phyloP scores from a whole-genome alignment of 2,113 vertebrate genomes.

The Paradoxurus hermaphroditus region DNA sequence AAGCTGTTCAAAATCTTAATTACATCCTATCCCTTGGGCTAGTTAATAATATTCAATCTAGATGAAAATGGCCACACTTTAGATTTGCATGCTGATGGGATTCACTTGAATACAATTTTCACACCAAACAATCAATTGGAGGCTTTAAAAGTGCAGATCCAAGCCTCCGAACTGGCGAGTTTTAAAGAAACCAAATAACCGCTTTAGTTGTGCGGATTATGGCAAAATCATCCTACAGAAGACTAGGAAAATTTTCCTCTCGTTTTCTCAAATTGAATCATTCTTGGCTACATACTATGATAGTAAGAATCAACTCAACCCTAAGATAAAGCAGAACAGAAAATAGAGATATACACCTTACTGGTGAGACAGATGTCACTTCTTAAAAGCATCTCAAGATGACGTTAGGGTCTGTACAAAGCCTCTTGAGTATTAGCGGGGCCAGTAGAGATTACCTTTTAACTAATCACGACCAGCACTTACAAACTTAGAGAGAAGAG shows the following conservation, averaged over 20 bases:
- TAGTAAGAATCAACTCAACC: constrained; percentile 6
- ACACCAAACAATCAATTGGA: constrained; percentile 48
- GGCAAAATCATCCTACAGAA: constrained; percentile 42
- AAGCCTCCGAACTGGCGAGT: background rate
- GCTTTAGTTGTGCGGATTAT: constrained; percentile 11
- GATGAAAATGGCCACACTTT: constrained; percentile 66
- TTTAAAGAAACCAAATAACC: background rate
- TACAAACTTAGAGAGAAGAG: background rate
- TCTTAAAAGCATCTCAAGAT: background rate
- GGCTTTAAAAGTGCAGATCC: constrained; percentile 31
- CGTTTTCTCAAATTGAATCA: constrained; percentile 50
- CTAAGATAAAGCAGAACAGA: constrained; percentile 23
- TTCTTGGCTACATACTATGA: constrained; percentile 25
- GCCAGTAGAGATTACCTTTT: background rate
- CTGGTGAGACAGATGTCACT: background rate
- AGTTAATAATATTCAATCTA: constrained; percentile 44
- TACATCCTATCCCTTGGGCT: constrained; percentile 56
- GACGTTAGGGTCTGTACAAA: background rate
- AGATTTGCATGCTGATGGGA: constrained; percentile 49
- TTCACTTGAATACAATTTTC: constrained; percentile 62
- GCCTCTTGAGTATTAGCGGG: background rate
- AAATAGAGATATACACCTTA: background rate
- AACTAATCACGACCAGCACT: background rate
- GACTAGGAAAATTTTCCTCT: constrained; percentile 14
- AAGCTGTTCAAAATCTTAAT: constrained; percentile 66